Evolutionary conservation across 2,888 invertebrate genomes (phyloP).

Genomic region (Callimorpha dominula): DNA sequence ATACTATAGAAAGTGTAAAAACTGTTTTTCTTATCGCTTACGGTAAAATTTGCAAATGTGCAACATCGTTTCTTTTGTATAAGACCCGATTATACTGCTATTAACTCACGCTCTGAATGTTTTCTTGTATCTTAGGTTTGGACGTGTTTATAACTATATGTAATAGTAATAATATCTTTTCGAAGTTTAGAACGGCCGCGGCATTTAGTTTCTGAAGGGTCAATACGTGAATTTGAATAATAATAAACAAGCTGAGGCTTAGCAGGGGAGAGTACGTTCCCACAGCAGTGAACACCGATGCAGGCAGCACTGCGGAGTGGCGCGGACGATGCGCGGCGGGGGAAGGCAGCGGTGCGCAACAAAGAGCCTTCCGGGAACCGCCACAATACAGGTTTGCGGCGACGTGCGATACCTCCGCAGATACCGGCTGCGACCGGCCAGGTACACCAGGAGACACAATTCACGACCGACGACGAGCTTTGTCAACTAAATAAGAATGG

Average conservation of each 20-base stretch:
- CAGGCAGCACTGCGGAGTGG: slow-evolving; percentile 48
- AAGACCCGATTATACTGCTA: slow-evolving; percentile 28
- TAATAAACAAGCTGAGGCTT: slow-evolving; percentile 48
- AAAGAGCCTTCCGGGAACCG: slow-evolving; percentile 85
- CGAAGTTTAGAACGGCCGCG: neutral
- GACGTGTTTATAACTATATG: neutral
- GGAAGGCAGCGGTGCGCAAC: slow-evolving; percentile 75
- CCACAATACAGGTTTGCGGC: slow-evolving; percentile 85
- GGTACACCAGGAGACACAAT: slow-evolving; percentile 65
- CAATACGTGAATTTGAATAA: slow-evolving; percentile 35
- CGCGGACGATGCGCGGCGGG: slow-evolving; percentile 53
- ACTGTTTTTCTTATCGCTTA: slow-evolving; percentile 19
- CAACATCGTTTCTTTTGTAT: slow-evolving; percentile 26
- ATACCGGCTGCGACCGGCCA: slow-evolving; percentile 76
- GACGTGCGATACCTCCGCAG: slow-evolving; percentile 86
- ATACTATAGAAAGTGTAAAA: slow-evolving; percentile 39
- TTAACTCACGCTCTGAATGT: slow-evolving; percentile 31
- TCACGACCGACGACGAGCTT: slow-evolving; percentile 60
- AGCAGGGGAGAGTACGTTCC: slow-evolving; percentile 63
- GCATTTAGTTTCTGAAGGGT: neutral
- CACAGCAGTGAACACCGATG: slow-evolving; percentile 59
- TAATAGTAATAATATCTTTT: neutral
- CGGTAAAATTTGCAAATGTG: slow-evolving; percentile 7
- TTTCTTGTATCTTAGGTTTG: slow-evolving; percentile 31
- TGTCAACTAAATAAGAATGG: slow-evolving; percentile 72